Evolutionary conservation across 2,797 vertebrate species (phyloP), one percentile per base, ranked within the genome.

Genomic region (Rhabdomys pumilio): DNA sequence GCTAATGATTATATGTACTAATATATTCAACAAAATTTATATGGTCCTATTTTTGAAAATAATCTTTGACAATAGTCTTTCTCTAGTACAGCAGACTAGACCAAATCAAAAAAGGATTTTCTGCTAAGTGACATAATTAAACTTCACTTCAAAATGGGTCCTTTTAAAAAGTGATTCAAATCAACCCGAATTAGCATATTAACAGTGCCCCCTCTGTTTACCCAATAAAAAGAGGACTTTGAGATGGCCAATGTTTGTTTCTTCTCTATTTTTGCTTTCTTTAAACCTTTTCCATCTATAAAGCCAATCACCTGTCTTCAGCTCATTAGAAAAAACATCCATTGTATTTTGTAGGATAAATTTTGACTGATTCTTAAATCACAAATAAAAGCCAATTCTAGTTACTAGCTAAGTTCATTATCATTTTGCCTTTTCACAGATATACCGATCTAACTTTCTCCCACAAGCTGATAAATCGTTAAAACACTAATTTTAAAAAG

Each of bases 1-100:
- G 20, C 10, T 88, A 92, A 79, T 94, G 88, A 88, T 59, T 47
- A 6, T n/a, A 89, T 88, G 22, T 82, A 47, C 8, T 77, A 81
- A 65, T 83, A 24, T 67, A 31, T 75, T 75, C 41, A 89, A 55
- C n/a, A 81, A 82, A 82, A 29, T 11, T 93, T 82, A 47, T 63
- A 24, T 4, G 6, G 38, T 6, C 14, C 8, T 12, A 41, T 47
- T 53, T 38, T 44, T 80, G 69, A 41, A 38, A 73, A 73, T 24
- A 41, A 8, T 73, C 6, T 92, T 69, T 50, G 12, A 53, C 47
- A 55, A 38, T 50, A 53, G 17, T 82, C 29, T 80, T n/a, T 2
- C 22, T 81, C 55, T 29, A 41, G 2, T 17, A 73, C 12, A 65
- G 57, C 55, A 83, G 3, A 89, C 34, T 29, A 82, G 5, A 83